Conservation (phyloP, 1,140 invertebrate genomes). For the Charaxes varanes region DNA sequence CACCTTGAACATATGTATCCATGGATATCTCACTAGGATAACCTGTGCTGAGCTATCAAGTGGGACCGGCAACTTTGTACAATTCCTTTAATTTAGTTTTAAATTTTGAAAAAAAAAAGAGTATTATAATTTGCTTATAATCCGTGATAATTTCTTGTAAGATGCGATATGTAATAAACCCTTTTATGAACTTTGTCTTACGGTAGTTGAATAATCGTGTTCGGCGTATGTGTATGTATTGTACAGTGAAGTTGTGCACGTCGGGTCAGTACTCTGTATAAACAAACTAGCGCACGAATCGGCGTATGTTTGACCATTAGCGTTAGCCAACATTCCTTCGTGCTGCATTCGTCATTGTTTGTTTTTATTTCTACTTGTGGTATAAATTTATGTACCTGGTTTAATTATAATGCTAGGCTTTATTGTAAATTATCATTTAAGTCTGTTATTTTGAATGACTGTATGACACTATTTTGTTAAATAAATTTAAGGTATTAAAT, state of each 20-base stretch:
- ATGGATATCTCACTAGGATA: too few species aligned
- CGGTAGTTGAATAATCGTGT: too few species aligned
- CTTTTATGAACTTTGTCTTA: too few species aligned
- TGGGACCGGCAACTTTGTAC: too few species aligned
- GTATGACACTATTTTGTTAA: constrained; percentile 73
- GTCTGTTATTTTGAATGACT: constrained; percentile 73
- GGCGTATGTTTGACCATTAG: constrained; percentile 36
- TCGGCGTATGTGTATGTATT: too few species aligned
- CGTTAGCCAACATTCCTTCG: constrained; percentile 69
- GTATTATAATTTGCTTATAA: too few species aligned
- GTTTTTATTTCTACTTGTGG: constrained; percentile 57
- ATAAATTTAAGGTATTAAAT: constrained; percentile 71
- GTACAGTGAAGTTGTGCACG: constrained; percentile 1
- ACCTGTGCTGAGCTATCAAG: too few species aligned
- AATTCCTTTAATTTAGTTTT: too few species aligned
- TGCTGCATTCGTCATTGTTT: constrained; percentile 65
- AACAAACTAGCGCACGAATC: constrained; percentile 29
- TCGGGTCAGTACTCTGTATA: constrained; percentile 9
- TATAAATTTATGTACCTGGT: constrained; percentile 72
- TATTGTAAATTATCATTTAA: constrained; percentile 71
- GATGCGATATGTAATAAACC: too few species aligned
- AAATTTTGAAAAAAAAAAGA: too few species aligned
- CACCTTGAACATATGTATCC: too few species aligned
- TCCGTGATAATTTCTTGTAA: too few species aligned
- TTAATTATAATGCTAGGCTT: constrained; percentile 72